Conservation (phyloP, 2,888 invertebrate genomes). For the Zygothrica quintamaculata region DNA sequence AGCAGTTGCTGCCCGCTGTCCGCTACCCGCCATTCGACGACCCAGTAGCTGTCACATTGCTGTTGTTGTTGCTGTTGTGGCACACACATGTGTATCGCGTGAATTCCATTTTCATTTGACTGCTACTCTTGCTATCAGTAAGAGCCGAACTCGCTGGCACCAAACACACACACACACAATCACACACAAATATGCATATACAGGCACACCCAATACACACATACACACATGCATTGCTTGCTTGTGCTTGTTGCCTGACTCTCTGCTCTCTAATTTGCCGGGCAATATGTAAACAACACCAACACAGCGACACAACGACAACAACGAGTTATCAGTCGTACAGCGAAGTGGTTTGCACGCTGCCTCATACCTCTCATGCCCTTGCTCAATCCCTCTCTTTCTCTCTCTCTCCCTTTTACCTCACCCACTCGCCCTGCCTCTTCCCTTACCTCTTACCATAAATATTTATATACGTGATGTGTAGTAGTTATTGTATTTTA, state of each 20-base stretch:
- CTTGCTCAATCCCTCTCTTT: not conserved
- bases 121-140: constrained; percentile 66
- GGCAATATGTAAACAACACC: constrained; percentile 78
- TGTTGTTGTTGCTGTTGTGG: constrained; percentile 21
- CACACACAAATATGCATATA: constrained; percentile 5
- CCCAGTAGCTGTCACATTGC: constrained; percentile 3
- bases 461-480: too few species aligned
- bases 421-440: too few species aligned
- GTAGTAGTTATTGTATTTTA: not conserved
- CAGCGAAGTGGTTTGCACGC: constrained; percentile 25
- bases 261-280: constrained; percentile 55
- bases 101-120: constrained; percentile 65
- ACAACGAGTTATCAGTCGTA: constrained; percentile 68
- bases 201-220: constrained; percentile 11
- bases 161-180: constrained; percentile 15
- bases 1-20: constrained; percentile 11
- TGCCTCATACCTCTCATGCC: not conserved
- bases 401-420: constrained; percentile 9
- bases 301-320: constrained; percentile 52
- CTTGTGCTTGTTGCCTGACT: constrained; percentile 20
- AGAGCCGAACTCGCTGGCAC: constrained; percentile 65
- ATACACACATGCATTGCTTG: constrained; percentile 2
- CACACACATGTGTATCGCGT: constrained; percentile 77
- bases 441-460: not conserved
- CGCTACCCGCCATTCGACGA: constrained; percentile 1